Percentiles rank a stretch among this genome's conserved stretches.
These are phyloP conservation scores for Lophochroa leadbeateri DNA, from an alignment of 2,113 vertebrate genomes.

Conservation along the genomic window DNA sequence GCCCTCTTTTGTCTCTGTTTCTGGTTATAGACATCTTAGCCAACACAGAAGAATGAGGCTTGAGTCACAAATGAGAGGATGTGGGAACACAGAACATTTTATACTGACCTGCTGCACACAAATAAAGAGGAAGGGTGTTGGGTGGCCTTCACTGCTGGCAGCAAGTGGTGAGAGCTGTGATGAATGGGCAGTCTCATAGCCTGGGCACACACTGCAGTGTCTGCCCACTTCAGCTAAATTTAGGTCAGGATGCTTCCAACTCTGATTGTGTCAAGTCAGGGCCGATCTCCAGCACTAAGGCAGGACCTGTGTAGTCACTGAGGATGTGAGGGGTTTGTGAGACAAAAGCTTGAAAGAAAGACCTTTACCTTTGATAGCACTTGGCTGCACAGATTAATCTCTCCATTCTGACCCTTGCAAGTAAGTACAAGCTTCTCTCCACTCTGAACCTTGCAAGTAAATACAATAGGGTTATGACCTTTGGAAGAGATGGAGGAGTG, in stretches of 20 bases:
- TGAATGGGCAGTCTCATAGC: not conserved
- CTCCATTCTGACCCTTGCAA: not conserved
- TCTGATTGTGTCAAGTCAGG: not conserved
- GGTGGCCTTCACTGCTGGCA: not conserved
- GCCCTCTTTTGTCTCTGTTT: not conserved
- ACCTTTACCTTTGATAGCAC: not conserved
- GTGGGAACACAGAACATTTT: not conserved
- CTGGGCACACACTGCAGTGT: not conserved
- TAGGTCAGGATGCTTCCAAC: not conserved
- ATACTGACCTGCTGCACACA: not conserved
- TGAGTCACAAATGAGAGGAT: not conserved
- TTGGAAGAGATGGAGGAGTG: not conserved
- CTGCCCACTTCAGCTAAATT: not conserved
- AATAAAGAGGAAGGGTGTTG: not conserved
- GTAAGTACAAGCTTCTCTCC: not conserved
- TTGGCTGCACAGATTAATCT: not conserved
- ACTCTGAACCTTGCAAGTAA: not conserved
- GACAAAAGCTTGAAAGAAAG: not conserved
- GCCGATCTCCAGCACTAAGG: fast-evolving
- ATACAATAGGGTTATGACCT: not conserved
- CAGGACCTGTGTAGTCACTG: not conserved
- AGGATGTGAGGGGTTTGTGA: not conserved
- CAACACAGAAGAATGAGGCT: not conserved
- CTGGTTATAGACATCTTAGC: not conserved
- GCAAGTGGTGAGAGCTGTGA: not conserved